Evolutionary conservation across 2,888 invertebrate genomes (phyloP), one percentile per base, ranked within the genome.

Genomic region (Drosophila kanekoi): DNA sequence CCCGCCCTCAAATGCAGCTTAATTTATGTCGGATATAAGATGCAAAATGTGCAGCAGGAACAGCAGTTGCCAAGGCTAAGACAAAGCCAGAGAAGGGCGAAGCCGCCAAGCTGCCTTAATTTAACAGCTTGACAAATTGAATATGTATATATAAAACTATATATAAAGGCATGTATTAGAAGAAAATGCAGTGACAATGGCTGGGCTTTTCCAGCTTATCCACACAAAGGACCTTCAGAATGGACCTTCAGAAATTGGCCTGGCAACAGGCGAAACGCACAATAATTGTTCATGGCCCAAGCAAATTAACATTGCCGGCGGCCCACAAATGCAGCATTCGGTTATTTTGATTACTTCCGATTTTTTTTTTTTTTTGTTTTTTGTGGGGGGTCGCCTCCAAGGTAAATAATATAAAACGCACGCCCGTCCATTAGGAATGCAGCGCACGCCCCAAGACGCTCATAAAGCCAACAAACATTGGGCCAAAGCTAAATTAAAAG

Each of bases 121-220:
- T 88, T 76, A 70, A 69, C 74, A 80, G 64, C 63, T 81, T 89
- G 89, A 84, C 81, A 84, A 89, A 89, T 89, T 89, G 84, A 87
- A 87, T 87, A 60, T 66, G 69, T 64, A 47, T 62, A 13, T 48
- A 40, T 11, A 33, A 40, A 41, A 10, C 28, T 61, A 72, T 62
- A 49, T 66, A 18, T n/a, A n/a, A n/a, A n/a, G n/a, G n/a, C n/a
- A 9, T 47, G 40, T 11, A 13, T 43, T 13, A 20, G 38, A 8
- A 10, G 18, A 43, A 32, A 56, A 43, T 23, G 58, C 44, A 47
- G 14, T 8, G 28, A 28, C 28, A 8, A 23, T 28, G 28, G 28
- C 28, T 28, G 8, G 28, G 8, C 28, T 28, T 28, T 28, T 23
- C 6, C 23, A 8, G 23, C 23, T 23, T 23, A 8, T 28, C 28